phyloP scores from a whole-genome alignment of 2,888 invertebrate species.

The Malthinus seriepunctatus region DNA sequence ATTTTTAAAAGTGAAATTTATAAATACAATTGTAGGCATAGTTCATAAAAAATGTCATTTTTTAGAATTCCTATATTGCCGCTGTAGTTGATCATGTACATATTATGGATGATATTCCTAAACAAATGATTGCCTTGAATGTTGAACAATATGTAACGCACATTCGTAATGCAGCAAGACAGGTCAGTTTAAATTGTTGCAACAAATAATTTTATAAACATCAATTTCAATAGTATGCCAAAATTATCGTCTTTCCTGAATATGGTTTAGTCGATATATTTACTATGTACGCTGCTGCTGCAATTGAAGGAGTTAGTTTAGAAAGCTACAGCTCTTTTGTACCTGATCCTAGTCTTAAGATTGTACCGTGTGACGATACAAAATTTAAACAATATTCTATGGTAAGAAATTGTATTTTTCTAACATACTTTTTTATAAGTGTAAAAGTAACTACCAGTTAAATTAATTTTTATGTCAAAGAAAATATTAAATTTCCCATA shows the following conservation, averaged over 20 bases:
- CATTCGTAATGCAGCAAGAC: conserved; percentile 21
- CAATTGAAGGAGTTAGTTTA: conserved; percentile 6
- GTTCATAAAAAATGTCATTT: conserved; percentile 1
- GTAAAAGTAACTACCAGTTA: background rate
- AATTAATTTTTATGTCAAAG: background rate
- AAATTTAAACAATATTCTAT: conserved; percentile 10
- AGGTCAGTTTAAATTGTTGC: conserved; percentile 8
- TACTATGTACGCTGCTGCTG: conserved; percentile 9
- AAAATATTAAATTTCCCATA: background rate
- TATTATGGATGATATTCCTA: background rate
- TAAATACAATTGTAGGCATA: background rate
- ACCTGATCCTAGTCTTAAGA: conserved; percentile 24
- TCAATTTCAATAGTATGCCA: conserved; percentile 14
- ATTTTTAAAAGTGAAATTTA: conserved; percentile 3
- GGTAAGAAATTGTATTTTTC: conserved; percentile 7
- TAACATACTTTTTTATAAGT: background rate
- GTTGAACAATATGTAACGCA: conserved; percentile 15
- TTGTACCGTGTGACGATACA: conserved; percentile 27
- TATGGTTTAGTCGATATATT: conserved; percentile 20
- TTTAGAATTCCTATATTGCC: conserved; percentile 24
- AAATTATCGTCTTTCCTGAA: conserved; percentile 30
- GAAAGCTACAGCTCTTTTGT: conserved; percentile 19
- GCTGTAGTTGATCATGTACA: conserved; percentile 25
- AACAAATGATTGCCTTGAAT: conserved; percentile 13
- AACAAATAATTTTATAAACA: background rate